Base-by-base conservation (phyloP, 1,140 invertebrate species). In the Gonioctena quinquepunctata region DNA sequence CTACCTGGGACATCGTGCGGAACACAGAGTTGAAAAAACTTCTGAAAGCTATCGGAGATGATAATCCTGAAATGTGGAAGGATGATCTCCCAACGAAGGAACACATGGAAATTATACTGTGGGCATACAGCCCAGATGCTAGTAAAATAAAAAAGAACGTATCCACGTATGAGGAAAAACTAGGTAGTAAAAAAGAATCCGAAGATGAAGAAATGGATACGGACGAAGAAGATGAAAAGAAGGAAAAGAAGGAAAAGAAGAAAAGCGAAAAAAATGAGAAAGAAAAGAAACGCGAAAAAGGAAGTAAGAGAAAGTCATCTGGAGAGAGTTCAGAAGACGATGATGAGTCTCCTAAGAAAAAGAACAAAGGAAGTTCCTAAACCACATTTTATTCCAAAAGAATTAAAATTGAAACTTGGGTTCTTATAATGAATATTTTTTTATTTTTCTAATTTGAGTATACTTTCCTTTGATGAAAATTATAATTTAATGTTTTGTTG, bases 1-100 rank as follows among this genome's bases (percentile, higher is more conserved):
- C 82, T 19, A 87, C 87, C 0, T 90, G 89, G 89, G 89, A 90
- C 79, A 89, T 90, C 68, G 83, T 89, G 0, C 81, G 89, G 62
- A 90, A 90, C 74, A 77, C 80, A 3, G 84, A 86, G 21, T 77
- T 90, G 0, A 85, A 86, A 60, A 84, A 84, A 19, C 71, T 90
- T 5, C 83, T 88, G 70, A 86, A 88, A 52, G 85, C 86, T 79
- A 84, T 89, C 76, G 84, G 83, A 48, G 80, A 79, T 23, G 77
- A 83, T 59, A 75, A 79, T 60, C 76, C 78, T 2, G 87, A 89
- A 73, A 80, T 90, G 1, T 90, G 89, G 77, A 84, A 87, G 19
- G 86, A 88, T 62, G 88, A 88, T 33, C 83, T 87, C 61, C 89
- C 89, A 2, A 88, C 88, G 5, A 79, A 85, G 18, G 85, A 88